Evolutionary conservation across 2,888 invertebrate genomes (phyloP), one percentile per base, ranked within the genome.

Genomic region (Tupiocoris notatus): DNA sequence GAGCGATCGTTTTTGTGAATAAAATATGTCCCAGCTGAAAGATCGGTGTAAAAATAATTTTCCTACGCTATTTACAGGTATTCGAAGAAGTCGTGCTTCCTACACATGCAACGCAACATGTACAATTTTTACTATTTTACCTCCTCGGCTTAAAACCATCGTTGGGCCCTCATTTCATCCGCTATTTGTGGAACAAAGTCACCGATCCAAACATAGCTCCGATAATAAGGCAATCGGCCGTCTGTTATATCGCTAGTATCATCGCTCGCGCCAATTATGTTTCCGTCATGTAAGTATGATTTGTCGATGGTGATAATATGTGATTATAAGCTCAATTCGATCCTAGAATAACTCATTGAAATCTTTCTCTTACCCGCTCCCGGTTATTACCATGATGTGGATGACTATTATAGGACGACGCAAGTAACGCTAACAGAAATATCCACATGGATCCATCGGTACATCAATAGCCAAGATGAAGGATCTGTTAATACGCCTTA

Each of bases 391-490:
- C n/a, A n/a, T n/a, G n/a, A n/a, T n/a, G n/a, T n/a, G n/a, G n/a
- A n/a, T n/a, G n/a, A n/a, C n/a, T n/a, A n/a, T n/a, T 66, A 23
- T 24, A 66, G 75, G 17, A 86, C 88, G 79, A 83, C 92, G n/a
- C 89, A 87, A 82, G 85, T 85, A 59, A 88, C 88, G 64, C 83
- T 96, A 7, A 88, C 88, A 67, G 88, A 89, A 81, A 89, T 96
- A 86, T 86, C 91, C 0, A 87, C 88, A 0, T 97, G 96, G 95
- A 91, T 94, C 78, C 94, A 95, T 82, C 85, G 88, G 0, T 97
- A 97, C 83, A 91, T 95, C 64, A 87, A 88, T 0, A 87, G 88
- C 0, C 90, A 91, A 79, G 90, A 91, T 80, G 85, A 84, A 81
- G 73, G 73, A 0, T 77, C 79, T 20, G 65, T 78, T 16, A 78